These are phyloP conservation scores for Apostichopus japonicus DNA, from an alignment of 35 echinoderm and acorn worm genomes.

Conservation along the genomic window DNA sequence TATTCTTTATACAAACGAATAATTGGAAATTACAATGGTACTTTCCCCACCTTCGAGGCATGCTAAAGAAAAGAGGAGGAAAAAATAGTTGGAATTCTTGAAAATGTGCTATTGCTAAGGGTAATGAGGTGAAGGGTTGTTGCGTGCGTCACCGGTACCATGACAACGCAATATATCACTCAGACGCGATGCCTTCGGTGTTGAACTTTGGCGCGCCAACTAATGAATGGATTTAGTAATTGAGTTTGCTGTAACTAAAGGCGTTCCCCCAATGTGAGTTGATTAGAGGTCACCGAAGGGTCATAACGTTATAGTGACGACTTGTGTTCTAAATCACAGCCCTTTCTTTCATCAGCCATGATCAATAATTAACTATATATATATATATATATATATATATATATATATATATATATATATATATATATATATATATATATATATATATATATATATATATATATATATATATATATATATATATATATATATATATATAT, in stretches of 20 bases:
- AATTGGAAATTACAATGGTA: not conserved
- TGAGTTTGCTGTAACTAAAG: conserved; percentile 35
- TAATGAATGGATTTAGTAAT: conserved; percentile 19
- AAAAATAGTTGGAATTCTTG: not conserved
- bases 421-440: too few relatives aligned
- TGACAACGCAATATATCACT: conserved; percentile 36
- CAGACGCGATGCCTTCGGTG: conserved; percentile 14
- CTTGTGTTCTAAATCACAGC: not conserved
- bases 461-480: too few relatives aligned
- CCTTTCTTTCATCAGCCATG: too few relatives aligned
- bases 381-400: too few relatives aligned
- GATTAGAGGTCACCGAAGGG: not conserved
- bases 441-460: too few relatives aligned
- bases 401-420: too few relatives aligned
- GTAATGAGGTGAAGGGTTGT: conserved; percentile 28
- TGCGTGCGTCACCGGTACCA: conserved; percentile 7
- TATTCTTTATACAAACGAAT: not conserved
- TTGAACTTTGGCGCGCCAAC: conserved; percentile 30
- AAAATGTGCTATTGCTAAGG: conserved; percentile 3
- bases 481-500: too few relatives aligned
- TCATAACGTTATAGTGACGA: not conserved
- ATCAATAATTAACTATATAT: too few relatives aligned
- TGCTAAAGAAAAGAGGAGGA: not conserved
- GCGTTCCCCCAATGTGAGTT: conserved; percentile 10
- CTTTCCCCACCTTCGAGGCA: not conserved